phyloP scores from a whole-genome alignment of 2,113 vertebrate genomes.

The Canis aureus region DNA sequence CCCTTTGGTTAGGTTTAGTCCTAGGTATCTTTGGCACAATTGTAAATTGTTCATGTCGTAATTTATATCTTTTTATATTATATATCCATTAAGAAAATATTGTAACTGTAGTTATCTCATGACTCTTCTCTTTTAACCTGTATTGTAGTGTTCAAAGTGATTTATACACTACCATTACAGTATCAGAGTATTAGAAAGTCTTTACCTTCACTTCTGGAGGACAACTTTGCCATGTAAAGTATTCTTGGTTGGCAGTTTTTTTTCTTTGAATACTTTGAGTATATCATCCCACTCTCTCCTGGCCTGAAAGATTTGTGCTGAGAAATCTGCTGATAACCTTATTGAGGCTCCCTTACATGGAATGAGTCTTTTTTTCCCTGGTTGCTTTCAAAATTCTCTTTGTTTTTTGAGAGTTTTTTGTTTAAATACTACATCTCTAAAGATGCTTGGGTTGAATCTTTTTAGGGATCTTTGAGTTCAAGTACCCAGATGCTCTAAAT shows the following conservation, averaged over 20 bases:
- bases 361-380: neutral
- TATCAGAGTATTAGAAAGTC: neutral
- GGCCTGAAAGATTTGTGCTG: neutral
- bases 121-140: neutral
- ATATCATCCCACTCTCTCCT: neutral
- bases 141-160: neutral
- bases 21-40: neutral
- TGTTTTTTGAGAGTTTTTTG: neutral
- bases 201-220: neutral
- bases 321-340: neutral
- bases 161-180: neutral
- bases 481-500: neutral
- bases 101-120: neutral
- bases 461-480: neutral
- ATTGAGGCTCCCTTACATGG: neutral
- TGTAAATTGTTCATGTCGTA: neutral
- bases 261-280: neutral
- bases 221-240: neutral
- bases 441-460: neutral
- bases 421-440: neutral
- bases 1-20: neutral
- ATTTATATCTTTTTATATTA: neutral
- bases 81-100: neutral
- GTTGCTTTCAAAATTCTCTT: neutral
- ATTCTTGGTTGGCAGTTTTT: neutral